Base-by-base conservation (phyloP, 2,113 vertebrate genomes). In the Nothobranchius furzeri region DNA sequence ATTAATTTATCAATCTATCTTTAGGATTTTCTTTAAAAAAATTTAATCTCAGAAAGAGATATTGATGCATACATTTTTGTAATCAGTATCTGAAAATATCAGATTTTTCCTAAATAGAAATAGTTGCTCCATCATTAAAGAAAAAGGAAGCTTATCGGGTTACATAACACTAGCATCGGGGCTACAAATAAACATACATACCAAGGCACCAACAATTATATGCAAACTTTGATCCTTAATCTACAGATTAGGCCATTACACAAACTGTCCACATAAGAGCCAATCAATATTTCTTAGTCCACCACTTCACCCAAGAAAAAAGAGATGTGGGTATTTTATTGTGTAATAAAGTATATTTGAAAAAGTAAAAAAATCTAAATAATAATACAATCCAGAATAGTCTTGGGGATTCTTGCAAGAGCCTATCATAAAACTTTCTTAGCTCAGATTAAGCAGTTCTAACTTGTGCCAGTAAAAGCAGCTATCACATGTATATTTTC, bases 191-290 rank as follows among this genome's bases (percentile, higher is more conserved):
- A 48, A 13, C 10, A 48, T 47, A 14, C 24, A 43, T n/a, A 76
- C 37, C 7, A 3, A 62, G 67, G 54, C 47, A 52, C 25, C 50
- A 75, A 54, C 66, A 24, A 63, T 12, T 12, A 52, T 3, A 65
- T 47, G 17, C n/a, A 70, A 70, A 75, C 68, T 61, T 59, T 81
- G 57, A 74, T 64, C 52, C 64, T 56, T 57, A 67, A 63, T 6
- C 47, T 66, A 55, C 55, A 68, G 51, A 58, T 64, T 55, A 73
- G 57, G 36, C 12, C 12, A 7, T 62, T 54, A 14, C 14, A 69
- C 20, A 58, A 46, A 50, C 37, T 20, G 59, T 43, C 70, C 30
- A 58, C 48, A 55, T 30, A 30, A 48, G 17, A 42, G 12, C 4
- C 9, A 60, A 30, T 66, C 13, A n/a, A 42, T 12, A 24, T 49